phyloP scores from a whole-genome alignment of 2,797 vertebrate genomes.

The Lerista edwardsae region DNA sequence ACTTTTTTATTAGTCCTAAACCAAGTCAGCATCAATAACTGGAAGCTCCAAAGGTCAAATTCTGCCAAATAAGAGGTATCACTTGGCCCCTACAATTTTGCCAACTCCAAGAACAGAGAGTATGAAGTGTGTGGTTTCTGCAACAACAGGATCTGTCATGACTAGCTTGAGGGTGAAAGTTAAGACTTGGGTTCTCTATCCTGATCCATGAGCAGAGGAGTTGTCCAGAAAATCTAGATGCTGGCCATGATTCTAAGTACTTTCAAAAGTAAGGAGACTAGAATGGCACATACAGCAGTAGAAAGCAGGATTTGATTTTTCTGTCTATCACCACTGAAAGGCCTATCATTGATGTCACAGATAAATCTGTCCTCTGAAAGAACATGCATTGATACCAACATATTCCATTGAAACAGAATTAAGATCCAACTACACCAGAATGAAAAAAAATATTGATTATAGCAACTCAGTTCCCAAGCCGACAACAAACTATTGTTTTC shows the following conservation, averaged over 20 bases:
- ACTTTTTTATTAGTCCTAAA: no score
- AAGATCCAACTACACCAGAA: slow-evolving; percentile 41
- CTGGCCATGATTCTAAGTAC: not conserved
- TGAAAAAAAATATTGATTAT: slow-evolving; percentile 40
- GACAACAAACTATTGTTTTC: slow-evolving; percentile 45
- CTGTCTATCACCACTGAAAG: slow-evolving; percentile 47
- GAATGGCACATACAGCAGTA: not conserved
- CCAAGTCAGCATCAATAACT: no score
- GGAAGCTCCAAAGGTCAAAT: not conserved
- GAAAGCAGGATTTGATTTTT: slow-evolving; percentile 37
- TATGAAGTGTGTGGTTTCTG: not conserved
- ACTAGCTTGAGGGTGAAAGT: not conserved
- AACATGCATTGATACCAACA: slow-evolving; percentile 39
- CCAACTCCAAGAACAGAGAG: not conserved
- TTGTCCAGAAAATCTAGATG: not conserved
- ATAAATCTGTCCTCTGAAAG: slow-evolving; percentile 46
- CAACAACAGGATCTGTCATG: not conserved
- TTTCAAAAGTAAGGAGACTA: not conserved
- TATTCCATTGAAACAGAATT: slow-evolving; percentile 47
- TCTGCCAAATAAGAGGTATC: not conserved
- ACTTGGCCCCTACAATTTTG: no score
- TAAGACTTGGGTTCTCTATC: not conserved
- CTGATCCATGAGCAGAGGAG: not conserved
- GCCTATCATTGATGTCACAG: slow-evolving; percentile 41
- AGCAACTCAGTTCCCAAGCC: slow-evolving; percentile 22